Percentiles rank a stretch among this genome's conserved stretches.
Conservation (phyloP, 2,888 invertebrate species). For the Lypha dubia region DNA sequence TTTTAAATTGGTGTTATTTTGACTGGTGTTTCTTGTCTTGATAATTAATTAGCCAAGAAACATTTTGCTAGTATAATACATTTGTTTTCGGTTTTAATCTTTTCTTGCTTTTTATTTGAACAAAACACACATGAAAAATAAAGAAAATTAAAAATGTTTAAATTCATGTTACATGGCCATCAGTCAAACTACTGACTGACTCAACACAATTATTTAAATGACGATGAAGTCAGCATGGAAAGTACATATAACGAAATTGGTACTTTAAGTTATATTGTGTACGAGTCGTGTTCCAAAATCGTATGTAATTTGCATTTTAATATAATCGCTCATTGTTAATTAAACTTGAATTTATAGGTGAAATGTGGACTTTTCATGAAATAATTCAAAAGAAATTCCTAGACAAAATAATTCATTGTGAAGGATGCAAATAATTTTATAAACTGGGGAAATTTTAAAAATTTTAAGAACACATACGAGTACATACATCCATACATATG, state of each 20-base stretch:
- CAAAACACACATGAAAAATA: background rate
- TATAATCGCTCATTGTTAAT: slow-evolving; percentile 33
- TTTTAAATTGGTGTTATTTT: slow-evolving; percentile 27
- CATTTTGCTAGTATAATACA: slow-evolving; percentile 47
- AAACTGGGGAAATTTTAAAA: too few relatives aligned
- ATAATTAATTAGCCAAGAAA: slow-evolving; percentile 66
- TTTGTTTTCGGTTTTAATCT: slow-evolving; percentile 28
- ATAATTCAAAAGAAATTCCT: too few relatives aligned
- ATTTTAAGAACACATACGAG: too few relatives aligned
- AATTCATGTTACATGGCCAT: slow-evolving; percentile 73
- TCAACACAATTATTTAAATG: slow-evolving; percentile 51
- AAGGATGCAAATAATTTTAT: too few relatives aligned
- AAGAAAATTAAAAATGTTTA: slow-evolving; percentile 15
- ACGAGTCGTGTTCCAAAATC: slow-evolving; percentile 13
- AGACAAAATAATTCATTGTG: too few relatives aligned
- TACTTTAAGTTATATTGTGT: background rate
- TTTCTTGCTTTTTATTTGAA: slow-evolving; percentile 3
- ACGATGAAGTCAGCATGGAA: slow-evolving; percentile 43
- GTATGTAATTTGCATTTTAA: slow-evolving; percentile 2
- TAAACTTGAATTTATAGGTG: slow-evolving; percentile 39
- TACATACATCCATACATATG: too few relatives aligned
- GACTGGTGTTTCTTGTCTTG: slow-evolving; percentile 47
- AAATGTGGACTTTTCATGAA: too few relatives aligned
- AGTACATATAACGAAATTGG: background rate
- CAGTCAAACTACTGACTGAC: slow-evolving; percentile 70